Base-by-base conservation (phyloP, 1,140 invertebrate genomes). In the Acyrthosiphon pisum region DNA sequence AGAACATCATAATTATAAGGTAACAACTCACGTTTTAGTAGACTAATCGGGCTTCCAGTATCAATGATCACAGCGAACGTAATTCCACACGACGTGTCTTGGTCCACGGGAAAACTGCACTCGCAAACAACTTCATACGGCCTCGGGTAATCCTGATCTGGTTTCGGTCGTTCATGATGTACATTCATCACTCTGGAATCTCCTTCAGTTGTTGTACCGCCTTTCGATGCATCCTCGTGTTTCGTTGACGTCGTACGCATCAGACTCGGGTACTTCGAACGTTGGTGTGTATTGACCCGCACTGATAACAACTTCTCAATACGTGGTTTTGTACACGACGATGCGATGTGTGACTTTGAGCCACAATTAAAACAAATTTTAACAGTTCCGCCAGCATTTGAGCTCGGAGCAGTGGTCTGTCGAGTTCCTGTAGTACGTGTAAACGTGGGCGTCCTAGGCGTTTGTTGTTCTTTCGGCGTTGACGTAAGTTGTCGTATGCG, bases 391-490 rank as follows among this genome's bases (percentile, higher is more conserved):
- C 86, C 41, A 4, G 2, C 8, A 46, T 0, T 87, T n/a, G 44
- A 30, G 46, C 9, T 48, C 6, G 46, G 14, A 35, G 14, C 23
- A 22, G 35, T 9, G 0, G 6, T 83, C n/a, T 87, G 86, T n/a
- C 46, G 41, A n/a, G 26, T 48, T 1, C n/a, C 6, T 35, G 11
- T 23, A 30, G 26, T 8, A 14, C 22, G n/a, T 23, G 84, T 41
- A 9, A 11, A 46, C 44, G 9, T 2, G 0, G n/a, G 4, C 3
- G 44, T 6, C 26, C 0, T 87, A 37, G 14, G 41, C 0, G 3
- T 6, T 87, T 87, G 11, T 37, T 37, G 46, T 87, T 87, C 26
- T 48, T 50, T 87, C 23, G 46, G 9, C 0, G 26, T 3, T 50
- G 44, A 87, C 86, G n/a, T 46, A 46, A 7, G 8, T 46, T 46